A percentile compares a stretch with the other conserved stretches of the same genome.
Conservation (phyloP, 2,797 vertebrate genomes). For the Onychomys torridus region DNA sequence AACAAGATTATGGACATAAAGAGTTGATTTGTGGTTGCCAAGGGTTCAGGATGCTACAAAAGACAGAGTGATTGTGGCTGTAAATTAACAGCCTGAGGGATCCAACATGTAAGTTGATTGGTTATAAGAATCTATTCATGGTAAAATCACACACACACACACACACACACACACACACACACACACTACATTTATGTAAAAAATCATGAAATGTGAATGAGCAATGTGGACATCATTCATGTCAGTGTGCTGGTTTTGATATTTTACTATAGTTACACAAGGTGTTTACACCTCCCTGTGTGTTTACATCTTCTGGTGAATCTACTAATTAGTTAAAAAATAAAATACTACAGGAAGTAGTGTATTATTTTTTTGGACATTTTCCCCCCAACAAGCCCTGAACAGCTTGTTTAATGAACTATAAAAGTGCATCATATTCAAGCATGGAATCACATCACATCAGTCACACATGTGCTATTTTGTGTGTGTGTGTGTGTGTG, state of each 20-base stretch:
- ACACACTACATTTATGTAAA: background rate
- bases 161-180: background rate
- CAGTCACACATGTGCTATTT: conserved; percentile 3
- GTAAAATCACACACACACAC: background rate
- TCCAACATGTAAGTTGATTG: background rate
- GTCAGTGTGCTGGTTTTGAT: background rate
- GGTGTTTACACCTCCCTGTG: background rate
- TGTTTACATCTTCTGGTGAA: background rate
- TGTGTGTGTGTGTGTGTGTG: background rate
- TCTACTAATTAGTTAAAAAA: conserved; percentile 3
- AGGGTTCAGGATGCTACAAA: background rate
- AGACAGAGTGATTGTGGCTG: background rate
- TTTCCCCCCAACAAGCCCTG: background rate
- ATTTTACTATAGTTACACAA: background rate
- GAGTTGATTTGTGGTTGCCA: background rate
- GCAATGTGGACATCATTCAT: background rate
- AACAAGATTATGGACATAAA: background rate
- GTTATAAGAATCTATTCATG: background rate
- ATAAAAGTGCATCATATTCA: background rate
- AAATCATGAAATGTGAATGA: background rate
- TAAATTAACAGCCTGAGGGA: background rate
- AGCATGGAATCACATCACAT: background rate
- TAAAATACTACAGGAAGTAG: background rate
- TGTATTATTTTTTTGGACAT: background rate
- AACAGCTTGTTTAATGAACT: background rate